Conservation (phyloP, 64 coral and sea anemone species). For the Platygyra sinensis region DNA sequence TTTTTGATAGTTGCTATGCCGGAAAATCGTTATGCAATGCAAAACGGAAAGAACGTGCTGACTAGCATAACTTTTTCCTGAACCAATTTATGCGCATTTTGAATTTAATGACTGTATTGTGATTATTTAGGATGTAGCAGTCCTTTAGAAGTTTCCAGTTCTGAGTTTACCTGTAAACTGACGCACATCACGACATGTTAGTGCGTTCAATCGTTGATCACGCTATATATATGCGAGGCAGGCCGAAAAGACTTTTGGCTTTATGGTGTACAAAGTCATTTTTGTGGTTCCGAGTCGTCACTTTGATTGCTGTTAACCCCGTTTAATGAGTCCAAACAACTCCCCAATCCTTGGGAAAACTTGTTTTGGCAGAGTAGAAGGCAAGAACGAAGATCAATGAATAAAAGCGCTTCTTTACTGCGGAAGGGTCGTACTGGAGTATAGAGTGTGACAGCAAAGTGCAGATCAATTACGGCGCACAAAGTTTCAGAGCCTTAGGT, state of each 20-base stretch:
- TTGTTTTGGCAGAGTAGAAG: no score
- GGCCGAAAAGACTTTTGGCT: not conserved
- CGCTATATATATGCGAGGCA: not conserved
- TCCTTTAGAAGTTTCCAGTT: not conserved
- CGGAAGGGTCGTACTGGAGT: no score
- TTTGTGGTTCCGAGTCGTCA: not conserved
- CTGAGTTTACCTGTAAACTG: not conserved
- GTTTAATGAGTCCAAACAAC: not conserved
- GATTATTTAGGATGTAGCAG: not conserved
- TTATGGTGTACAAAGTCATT: not conserved
- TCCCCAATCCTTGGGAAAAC: no score
- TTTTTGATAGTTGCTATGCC: not conserved
- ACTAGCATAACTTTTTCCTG: not conserved
- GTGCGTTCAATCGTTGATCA: not conserved
- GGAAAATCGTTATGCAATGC: not conserved
- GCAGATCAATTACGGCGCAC: no score
- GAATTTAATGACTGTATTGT: no score
- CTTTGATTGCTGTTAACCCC: not conserved
- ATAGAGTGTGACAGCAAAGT: no score
- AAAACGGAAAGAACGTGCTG: not conserved
- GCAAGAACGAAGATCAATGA: no score
- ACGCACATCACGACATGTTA: not conserved
- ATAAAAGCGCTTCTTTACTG: no score
- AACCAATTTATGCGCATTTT: not conserved
- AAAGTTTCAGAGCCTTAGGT: no score